These are phyloP conservation scores for Pipistrellus pipistrellus DNA, from an alignment of 2,797 vertebrate species.

Conservation along the genomic window DNA sequence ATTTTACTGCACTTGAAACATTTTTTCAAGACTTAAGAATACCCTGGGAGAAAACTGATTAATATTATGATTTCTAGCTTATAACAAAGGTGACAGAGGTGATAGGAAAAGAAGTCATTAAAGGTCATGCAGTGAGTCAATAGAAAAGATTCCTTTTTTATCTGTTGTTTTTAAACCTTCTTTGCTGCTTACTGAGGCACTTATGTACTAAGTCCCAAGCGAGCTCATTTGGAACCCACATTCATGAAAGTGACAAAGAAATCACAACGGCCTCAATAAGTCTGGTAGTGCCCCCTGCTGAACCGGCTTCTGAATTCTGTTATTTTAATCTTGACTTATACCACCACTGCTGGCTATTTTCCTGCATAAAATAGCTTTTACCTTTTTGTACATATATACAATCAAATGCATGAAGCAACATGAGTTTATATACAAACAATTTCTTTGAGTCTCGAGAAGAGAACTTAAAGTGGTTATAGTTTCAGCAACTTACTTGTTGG, in stretches of 20 bases:
- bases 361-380: background rate
- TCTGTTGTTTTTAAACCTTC: background rate
- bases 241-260: constrained; percentile 53
- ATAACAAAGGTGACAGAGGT: background rate
- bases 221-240: background rate
- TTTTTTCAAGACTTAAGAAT: constrained; percentile 37
- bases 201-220: background rate
- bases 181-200: constrained; percentile 21
- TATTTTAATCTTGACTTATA: background rate
- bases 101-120: background rate
- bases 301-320: background rate
- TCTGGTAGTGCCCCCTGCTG: background rate
- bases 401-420: background rate
- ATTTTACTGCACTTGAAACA: background rate
- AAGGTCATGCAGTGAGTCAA: background rate
- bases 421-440: too few relatives aligned
- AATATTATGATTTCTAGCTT: constrained; percentile 51
- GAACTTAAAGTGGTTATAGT: background rate
- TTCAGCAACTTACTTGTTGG: background rate
- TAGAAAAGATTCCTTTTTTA: background rate
- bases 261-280: constrained; percentile 1
- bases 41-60: constrained; percentile 14
- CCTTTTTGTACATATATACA: background rate
- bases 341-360: background rate
- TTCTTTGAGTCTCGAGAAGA: background rate